These are phyloP conservation scores for Hippoglossus hippoglossus DNA, from an alignment of 2,797 vertebrate genomes.

Conservation along the genomic window DNA sequence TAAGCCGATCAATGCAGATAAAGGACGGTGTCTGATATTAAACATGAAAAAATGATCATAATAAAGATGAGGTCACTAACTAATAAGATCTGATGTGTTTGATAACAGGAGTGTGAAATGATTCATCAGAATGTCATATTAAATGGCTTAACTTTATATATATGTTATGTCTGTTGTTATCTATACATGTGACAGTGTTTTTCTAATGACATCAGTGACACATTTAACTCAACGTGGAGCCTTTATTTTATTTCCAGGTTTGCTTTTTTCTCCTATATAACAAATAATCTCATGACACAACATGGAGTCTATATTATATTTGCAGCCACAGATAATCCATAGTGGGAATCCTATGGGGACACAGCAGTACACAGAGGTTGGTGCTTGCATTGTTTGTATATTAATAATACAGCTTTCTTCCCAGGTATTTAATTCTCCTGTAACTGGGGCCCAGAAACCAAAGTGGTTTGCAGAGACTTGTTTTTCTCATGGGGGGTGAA, in stretches of 20 bases:
- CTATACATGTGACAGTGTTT: background rate
- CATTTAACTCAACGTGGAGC: background rate
- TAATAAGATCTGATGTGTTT: background rate
- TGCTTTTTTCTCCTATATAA: no score
- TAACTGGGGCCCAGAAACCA: no score
- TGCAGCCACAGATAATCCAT: background rate
- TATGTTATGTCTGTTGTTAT: background rate
- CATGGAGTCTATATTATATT: background rate
- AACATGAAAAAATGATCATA: background rate
- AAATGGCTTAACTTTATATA: background rate
- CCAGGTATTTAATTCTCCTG: background rate
- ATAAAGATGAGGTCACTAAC: background rate
- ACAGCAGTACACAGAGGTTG: slow-evolving; percentile 26
- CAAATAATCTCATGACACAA: no score
- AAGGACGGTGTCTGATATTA: no score
- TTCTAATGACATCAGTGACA: background rate
- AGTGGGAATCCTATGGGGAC: slow-evolving; percentile 35
- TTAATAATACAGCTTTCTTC: no score
- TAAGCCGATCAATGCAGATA: background rate
- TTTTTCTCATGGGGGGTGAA: background rate
- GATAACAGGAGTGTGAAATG: background rate
- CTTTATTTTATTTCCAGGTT: background rate
- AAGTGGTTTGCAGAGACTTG: background rate
- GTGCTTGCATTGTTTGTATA: background rate
- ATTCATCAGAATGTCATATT: background rate